These are phyloP conservation scores for Chelonoidis abingdonii DNA, from an alignment of 2,113 vertebrate species.

Conservation along the genomic window DNA sequence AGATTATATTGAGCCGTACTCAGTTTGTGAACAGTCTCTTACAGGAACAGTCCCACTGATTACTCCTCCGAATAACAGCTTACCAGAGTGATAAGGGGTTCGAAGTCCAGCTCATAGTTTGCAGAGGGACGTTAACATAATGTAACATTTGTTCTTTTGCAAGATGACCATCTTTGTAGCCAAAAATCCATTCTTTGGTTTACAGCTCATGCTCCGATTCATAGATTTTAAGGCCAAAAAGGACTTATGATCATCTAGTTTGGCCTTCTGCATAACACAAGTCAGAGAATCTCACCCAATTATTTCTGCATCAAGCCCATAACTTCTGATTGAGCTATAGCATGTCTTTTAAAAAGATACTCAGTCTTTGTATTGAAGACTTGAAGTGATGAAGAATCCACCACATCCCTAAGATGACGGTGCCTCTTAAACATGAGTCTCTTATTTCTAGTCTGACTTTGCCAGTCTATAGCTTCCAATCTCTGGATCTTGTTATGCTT, in stretches of 20 bases:
- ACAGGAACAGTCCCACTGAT: not conserved
- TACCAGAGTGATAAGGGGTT: not conserved
- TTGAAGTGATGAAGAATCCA: too few species aligned
- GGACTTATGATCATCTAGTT: not conserved
- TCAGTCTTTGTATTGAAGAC: not conserved
- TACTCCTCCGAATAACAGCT: rapidly evolving
- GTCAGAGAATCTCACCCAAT: too few species aligned
- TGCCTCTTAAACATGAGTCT: too few species aligned
- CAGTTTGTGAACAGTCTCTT: not conserved
- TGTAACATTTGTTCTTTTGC: not conserved
- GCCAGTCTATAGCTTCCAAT: too few species aligned
- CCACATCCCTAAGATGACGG: too few species aligned
- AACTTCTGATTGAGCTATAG: too few species aligned
- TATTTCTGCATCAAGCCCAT: too few species aligned
- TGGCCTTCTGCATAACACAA: not conserved
- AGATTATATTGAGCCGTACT: not conserved
- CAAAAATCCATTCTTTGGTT: not conserved
- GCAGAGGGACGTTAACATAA: not conserved
- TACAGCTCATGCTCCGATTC: not conserved
- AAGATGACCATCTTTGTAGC: rapidly evolving
- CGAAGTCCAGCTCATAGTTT: not conserved
- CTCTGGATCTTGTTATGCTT: not conserved
- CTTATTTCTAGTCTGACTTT: not conserved
- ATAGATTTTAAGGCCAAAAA: not conserved
- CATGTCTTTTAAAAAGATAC: too few species aligned